Evolutionary conservation across 1,140 invertebrate species (phyloP), one percentile per base, ranked within the genome.

Genomic region (Battus philenor): DNA sequence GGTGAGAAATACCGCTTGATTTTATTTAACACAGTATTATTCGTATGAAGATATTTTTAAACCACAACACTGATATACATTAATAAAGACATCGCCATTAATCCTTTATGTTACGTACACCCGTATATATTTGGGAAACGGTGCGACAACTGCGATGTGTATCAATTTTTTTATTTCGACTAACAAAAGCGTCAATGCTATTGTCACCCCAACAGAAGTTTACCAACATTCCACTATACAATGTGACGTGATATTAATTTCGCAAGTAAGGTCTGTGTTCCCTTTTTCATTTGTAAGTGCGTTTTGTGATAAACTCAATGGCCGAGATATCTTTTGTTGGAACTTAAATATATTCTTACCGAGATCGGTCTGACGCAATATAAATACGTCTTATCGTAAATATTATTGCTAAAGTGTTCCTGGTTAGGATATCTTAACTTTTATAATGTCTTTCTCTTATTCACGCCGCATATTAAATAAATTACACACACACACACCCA

Each of bases 171-270:
- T 65, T 65, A 58, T 47, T 17, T 24, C 8, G 15, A 27, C 24
- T 41, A 56, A 73, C 65, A 64, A 68, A 8, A 4, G 17, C 17
- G 4, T 68, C 70, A 73, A 66, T 55, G 46, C 26, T 47, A 60
- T 68, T 70, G 66, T 72, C n/a, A 30, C 57, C 43, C 15, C 47
- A 49, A 54, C 46, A 50, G 47, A 52, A 73, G 67, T 75, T 74
- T 78, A 69, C 71, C 65, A 78, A 73, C 71, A 75, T 53, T 65
- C 59, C 44, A 45, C 34, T 15, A 32, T 58, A 61, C 55, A 68
- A 56, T 59, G 47, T 13, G 50, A 53, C 51, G 56, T 62, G 61
- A 73, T 67, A 78, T 75, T 78, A 78, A 74, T 74, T 65, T 57
- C 50, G 53, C 50, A 59, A 62, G 63, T 61, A 54, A 48, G 43